These are phyloP conservation scores for Australoheros facetus DNA, from an alignment of 2,797 vertebrate species.

Conservation along the genomic window DNA sequence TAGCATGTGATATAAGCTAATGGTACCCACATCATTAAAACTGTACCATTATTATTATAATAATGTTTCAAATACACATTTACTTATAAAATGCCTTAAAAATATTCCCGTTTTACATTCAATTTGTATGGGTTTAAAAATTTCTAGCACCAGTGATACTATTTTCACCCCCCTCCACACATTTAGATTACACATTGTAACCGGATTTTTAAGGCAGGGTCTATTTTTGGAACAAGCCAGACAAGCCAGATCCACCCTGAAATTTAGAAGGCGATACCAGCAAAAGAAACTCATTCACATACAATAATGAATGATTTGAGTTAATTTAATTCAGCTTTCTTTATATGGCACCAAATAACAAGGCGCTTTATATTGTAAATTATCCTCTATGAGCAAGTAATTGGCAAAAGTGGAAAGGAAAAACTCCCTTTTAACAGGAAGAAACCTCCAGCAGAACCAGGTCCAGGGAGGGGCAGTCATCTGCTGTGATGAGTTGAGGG, in stretches of 20 bases:
- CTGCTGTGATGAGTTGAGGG: neutral
- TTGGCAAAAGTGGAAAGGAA: neutral
- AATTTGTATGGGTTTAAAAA: neutral
- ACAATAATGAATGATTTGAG: neutral
- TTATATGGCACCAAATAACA: neutral
- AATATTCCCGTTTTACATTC: neutral
- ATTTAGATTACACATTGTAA: neutral
- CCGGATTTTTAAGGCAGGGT: neutral
- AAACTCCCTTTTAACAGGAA: neutral
- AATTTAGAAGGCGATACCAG: neutral
- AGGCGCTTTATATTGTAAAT: neutral
- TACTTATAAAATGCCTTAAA: neutral
- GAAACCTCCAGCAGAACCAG: neutral
- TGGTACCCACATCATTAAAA: neutral
- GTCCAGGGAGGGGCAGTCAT: neutral
- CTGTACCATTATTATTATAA: neutral
- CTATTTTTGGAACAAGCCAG: neutral
- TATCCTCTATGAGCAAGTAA: neutral
- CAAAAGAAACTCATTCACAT: neutral
- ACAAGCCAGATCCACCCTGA: neutral
- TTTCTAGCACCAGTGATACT: neutral
- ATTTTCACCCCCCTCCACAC: neutral
- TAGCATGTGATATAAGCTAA: slow-evolving; percentile 5
- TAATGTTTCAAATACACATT: neutral
- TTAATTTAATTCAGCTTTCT: neutral